Evolutionary conservation across 2,113 vertebrate species (phyloP).

Genomic region (Phycodurus eques): DNA sequence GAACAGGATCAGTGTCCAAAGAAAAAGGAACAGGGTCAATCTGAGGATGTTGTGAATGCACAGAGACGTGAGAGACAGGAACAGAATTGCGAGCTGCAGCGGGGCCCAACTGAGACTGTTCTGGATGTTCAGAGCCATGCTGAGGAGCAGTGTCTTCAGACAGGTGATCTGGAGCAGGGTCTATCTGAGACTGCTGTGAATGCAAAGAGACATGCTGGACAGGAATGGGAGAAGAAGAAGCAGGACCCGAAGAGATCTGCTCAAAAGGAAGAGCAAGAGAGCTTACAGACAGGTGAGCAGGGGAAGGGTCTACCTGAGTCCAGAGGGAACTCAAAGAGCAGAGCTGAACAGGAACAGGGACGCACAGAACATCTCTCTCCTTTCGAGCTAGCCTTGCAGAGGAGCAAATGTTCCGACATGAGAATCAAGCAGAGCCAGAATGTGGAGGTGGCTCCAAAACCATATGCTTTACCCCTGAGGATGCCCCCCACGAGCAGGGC

Average conservation of each 20-base stretch:
- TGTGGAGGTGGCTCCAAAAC: slow-evolving; percentile 66
- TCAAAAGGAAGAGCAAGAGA: background rate
- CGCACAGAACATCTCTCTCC: slow-evolving; percentile 5
- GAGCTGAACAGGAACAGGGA: background rate
- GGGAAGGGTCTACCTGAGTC: background rate
- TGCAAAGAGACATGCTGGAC: background rate
- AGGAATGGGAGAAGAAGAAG: background rate
- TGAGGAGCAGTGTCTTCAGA: background rate
- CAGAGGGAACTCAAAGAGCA: background rate
- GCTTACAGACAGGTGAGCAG: background rate
- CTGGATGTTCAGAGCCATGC: background rate
- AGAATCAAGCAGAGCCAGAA: slow-evolving; percentile 37
- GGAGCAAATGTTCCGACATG: slow-evolving; percentile 7
- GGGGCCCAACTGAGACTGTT: background rate
- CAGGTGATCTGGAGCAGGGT: background rate
- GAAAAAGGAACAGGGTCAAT: too few relatives aligned
- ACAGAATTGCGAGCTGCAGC: background rate
- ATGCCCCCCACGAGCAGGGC: slow-evolving; percentile 43
- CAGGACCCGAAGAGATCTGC: background rate
- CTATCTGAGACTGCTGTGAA: background rate
- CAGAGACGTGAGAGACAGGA: too few relatives aligned
- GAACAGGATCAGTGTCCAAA: too few relatives aligned
- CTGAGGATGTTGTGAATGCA: too few relatives aligned
- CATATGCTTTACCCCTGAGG: slow-evolving; percentile 79
- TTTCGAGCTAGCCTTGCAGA: slow-evolving; percentile 47